Base-by-base conservation (phyloP, 2,888 invertebrate species). In the Nephrotoma guestfalica region DNA sequence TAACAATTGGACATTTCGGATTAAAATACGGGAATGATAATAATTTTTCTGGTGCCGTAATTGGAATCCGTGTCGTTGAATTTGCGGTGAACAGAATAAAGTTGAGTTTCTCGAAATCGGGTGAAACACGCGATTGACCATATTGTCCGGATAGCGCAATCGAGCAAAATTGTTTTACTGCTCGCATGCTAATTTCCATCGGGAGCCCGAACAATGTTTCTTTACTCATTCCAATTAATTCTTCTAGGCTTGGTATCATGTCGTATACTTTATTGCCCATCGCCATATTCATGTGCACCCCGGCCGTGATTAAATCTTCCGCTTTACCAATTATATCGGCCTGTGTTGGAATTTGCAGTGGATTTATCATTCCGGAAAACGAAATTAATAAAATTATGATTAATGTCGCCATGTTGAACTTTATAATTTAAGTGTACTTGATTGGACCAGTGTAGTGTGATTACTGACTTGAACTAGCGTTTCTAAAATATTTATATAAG, bases 11-110 rank as follows among this genome's bases (percentile, higher is more conserved):
- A 87, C 91, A 91, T 0, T 83, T 88, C 1, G 87, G 84, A 89
- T 91, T 89, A 43, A 91, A 91, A 43, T 88, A 88, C 0, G 89
- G 89, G 86, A 89, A 90, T 13, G 86, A 86, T 91, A 91, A 91
- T 89, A 91, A 89, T 1, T 88, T 87, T 71, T 90, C 88, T 0
- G 91, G 89, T 0, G 89, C 87, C 0, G 89, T 84, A 0, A 91
- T 86, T 0, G 91, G 90, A 87, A 89, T 90, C 40, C 88, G 89
- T 15, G 88, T 87, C 13, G 88, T 90, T 6, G 88, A 86, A 86
- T 90, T 90, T 0, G 89, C 87, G 5, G 90, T 90, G 7, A 90
- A 89, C 45, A 91, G 86, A 40, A 91, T 89, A 86, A 91, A 91
- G 42, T 89, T 88, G 89, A 91, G 90, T 71, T 89, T 88, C 0